These are phyloP conservation scores for Caenorhabditis latens DNA, from an alignment of 1,140 invertebrate species.

Conservation along the genomic window DNA sequence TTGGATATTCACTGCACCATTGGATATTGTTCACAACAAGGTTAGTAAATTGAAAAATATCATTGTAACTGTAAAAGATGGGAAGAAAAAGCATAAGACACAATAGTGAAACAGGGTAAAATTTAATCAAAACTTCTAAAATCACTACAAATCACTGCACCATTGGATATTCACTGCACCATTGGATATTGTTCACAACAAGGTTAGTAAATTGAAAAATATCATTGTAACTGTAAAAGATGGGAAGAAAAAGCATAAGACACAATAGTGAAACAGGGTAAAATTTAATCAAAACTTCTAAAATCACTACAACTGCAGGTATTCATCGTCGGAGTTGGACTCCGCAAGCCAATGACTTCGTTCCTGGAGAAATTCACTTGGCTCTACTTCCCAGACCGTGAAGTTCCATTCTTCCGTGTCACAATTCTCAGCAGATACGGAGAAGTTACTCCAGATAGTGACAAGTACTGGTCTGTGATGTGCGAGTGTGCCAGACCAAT, in stretches of 20 bases:
- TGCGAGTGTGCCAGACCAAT: slow-evolving; percentile 75
- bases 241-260: not conserved
- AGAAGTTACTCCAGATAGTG: slow-evolving; percentile 73
- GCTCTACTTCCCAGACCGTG: slow-evolving; percentile 77
- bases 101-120: too few species aligned
- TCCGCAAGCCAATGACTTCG: slow-evolving; percentile 75
- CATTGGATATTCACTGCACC: slow-evolving; percentile 70
- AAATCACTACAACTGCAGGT: slow-evolving; percentile 67
- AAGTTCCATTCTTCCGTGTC: slow-evolving; percentile 77
- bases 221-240: too few species aligned
- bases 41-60: slow-evolving; percentile 45
- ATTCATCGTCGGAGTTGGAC: slow-evolving; percentile 76
- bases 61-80: too few species aligned
- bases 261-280: too few species aligned
- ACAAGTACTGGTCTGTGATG: slow-evolving; percentile 78
- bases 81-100: not conserved
- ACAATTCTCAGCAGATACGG: slow-evolving; percentile 74
- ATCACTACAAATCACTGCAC: too few species aligned
- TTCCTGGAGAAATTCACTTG: slow-evolving; percentile 75
- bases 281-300: not conserved
- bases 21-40: slow-evolving; percentile 74
- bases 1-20: slow-evolving; percentile 69
- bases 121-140: not conserved
- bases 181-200: slow-evolving; percentile 73
- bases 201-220: slow-evolving; percentile 59